These are phyloP conservation scores for Gallinago solitaria DNA, from an alignment of 2,797 vertebrate genomes.

Conservation along the genomic window DNA sequence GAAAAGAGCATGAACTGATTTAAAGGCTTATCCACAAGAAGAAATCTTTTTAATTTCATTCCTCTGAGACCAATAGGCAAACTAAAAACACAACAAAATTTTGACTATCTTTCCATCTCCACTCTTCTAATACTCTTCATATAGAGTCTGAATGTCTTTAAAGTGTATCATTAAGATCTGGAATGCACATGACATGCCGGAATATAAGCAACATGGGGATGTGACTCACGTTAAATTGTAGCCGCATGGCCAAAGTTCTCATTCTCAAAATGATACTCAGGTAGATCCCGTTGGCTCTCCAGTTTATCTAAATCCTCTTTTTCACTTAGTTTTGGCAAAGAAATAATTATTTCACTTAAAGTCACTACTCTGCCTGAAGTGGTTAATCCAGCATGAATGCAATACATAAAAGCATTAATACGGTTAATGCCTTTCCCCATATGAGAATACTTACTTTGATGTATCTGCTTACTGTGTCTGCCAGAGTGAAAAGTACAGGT, in stretches of 20 bases:
- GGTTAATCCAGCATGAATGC: background rate
- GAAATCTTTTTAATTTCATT: constrained; percentile 4
- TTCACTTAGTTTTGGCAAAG: background rate
- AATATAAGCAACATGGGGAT: background rate
- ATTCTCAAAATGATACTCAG: background rate
- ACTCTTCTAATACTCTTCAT: background rate
- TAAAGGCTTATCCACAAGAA: constrained; percentile 4
- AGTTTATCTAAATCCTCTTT: background rate
- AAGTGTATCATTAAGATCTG: background rate
- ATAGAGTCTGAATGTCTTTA: background rate
- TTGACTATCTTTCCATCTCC: background rate
- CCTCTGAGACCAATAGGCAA: background rate
- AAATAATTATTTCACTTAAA: background rate
- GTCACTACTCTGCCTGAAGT: background rate
- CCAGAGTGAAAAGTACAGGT: background rate
- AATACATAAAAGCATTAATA: background rate
- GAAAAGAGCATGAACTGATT: constrained; percentile 14
- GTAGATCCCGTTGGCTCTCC: background rate
- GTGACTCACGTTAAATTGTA: background rate
- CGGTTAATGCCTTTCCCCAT: background rate
- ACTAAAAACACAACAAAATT: background rate
- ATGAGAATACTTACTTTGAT: background rate
- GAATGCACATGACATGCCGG: background rate
- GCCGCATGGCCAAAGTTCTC: background rate
- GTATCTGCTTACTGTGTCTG: background rate